phyloP scores from a whole-genome alignment of 2,113 vertebrate species.

The Ancistrus triradiatus region DNA sequence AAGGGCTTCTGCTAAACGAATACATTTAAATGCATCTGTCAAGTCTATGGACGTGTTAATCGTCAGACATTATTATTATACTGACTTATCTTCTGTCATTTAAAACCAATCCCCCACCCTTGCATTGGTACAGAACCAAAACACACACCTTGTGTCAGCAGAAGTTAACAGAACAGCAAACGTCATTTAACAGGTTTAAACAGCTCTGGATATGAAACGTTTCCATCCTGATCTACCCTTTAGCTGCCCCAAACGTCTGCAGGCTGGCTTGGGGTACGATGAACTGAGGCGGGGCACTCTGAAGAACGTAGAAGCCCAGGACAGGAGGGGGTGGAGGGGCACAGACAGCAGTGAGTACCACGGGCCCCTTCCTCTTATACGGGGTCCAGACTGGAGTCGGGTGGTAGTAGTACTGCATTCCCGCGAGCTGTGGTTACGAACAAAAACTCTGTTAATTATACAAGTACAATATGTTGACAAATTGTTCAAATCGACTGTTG shows the following conservation, averaged over 20 bases:
- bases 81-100: too few relatives aligned
- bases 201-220: neutral
- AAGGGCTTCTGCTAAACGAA: too few relatives aligned
- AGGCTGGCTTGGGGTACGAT: slow-evolving; percentile 65
- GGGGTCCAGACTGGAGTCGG: slow-evolving; percentile 61
- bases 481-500: too few relatives aligned
- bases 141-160: too few relatives aligned
- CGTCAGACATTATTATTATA: too few relatives aligned
- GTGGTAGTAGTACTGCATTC: slow-evolving; percentile 63
- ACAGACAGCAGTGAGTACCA: slow-evolving; percentile 61
- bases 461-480: too few relatives aligned
- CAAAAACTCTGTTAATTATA: too few relatives aligned
- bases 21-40: too few relatives aligned
- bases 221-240: slow-evolving; percentile 34
- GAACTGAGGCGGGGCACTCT: slow-evolving; percentile 64
- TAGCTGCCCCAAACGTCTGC: slow-evolving; percentile 59
- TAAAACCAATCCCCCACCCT: too few relatives aligned
- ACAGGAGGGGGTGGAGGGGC: slow-evolving; percentile 49
- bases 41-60: too few relatives aligned
- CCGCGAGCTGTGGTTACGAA: slow-evolving; percentile 55
- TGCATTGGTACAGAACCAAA: too few relatives aligned
- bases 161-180: neutral
- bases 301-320: slow-evolving; percentile 65
- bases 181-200: neutral
- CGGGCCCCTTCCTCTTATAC: slow-evolving; percentile 56